Conservation (phyloP, 1,140 invertebrate species). For the Chironomus striatipennis region DNA sequence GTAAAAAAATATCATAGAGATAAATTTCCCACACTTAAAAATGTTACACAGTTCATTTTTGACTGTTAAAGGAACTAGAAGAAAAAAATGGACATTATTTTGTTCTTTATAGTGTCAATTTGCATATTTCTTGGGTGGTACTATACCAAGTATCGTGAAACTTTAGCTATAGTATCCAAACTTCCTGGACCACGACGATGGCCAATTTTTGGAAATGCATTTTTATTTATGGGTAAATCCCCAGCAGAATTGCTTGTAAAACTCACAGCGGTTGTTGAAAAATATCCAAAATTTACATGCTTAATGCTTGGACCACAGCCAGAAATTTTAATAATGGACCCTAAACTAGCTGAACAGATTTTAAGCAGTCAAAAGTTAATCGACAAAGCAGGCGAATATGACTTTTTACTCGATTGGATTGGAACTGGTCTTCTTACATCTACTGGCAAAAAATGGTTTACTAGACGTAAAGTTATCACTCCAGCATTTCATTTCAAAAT, state of each 20-base stretch:
- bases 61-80: too few species aligned
- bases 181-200: neutral
- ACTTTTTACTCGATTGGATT: neutral
- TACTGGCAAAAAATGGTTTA: slow-evolving; percentile 60
- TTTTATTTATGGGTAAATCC: neutral
- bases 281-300: neutral
- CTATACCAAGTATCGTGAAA: neutral
- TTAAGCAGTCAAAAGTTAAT: neutral
- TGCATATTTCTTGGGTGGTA: neutral
- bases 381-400: slow-evolving; percentile 6
- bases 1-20: too few species aligned
- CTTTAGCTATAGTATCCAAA: neutral
- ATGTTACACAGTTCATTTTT: too few species aligned
- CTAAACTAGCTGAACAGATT: neutral
- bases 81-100: too few species aligned
- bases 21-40: too few species aligned
- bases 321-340: neutral
- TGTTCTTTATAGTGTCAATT: too few species aligned
- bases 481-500: slow-evolving; percentile 85
- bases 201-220: neutral
- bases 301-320: neutral
- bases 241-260: neutral
- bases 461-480: slow-evolving; percentile 66
- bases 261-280: neutral
- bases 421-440: neutral